Percentiles rank a stretch among this genome's conserved stretches.
Evolutionary conservation across 2,113 vertebrate species (phyloP).

Genomic region (Rhodinocichla rosea): DNA sequence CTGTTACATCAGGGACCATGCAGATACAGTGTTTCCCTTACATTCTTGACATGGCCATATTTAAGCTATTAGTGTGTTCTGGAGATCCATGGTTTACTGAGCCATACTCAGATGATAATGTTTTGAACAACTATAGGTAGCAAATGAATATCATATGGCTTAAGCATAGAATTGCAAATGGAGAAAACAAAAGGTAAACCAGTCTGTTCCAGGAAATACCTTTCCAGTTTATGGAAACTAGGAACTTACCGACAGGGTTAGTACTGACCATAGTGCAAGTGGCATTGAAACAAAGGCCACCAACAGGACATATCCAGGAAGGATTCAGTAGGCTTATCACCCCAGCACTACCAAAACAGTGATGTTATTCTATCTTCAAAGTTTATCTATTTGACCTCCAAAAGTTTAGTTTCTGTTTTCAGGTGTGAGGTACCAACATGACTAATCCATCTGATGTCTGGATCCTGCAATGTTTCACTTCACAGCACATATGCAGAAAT

Average conservation of each 20-base stretch:
- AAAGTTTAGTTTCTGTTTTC: not conserved
- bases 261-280: not conserved
- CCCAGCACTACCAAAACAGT: not conserved
- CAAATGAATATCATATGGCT: not conserved
- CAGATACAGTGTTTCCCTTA: not conserved
- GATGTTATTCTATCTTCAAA: not conserved
- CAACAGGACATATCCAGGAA: not conserved
- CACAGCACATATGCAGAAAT: not conserved
- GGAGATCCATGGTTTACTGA: not conserved
- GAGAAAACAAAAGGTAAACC: not conserved
- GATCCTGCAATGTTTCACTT: not conserved
- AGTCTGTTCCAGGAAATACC: not conserved
- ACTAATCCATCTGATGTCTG: not conserved
- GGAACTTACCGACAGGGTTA: not conserved
- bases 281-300: not conserved
- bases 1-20: not conserved
- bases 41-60: not conserved
- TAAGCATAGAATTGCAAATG: not conserved
- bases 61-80: not conserved
- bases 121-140: not conserved
- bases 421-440: not conserved
- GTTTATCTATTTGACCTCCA: not conserved
- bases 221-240: not conserved
- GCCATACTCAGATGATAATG: not conserved
- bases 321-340: not conserved